These are phyloP conservation scores for Bombus vancouverensis DNA, from an alignment of 1,140 invertebrate species.

Conservation along the genomic window DNA sequence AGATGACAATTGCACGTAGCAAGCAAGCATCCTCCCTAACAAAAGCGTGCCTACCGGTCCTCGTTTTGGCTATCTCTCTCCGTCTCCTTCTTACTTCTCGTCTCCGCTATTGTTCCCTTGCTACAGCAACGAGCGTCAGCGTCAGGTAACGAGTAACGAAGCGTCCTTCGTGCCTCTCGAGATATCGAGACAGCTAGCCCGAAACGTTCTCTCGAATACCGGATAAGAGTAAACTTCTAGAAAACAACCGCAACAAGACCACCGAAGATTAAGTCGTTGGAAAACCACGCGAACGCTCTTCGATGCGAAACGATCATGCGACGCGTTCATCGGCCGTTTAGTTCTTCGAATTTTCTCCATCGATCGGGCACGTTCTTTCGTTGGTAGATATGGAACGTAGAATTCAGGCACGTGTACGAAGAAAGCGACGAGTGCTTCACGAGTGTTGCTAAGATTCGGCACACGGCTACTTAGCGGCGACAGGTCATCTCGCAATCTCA, in stretches of 20 bases:
- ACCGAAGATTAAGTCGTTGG: constrained; percentile 17
- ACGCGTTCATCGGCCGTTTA: background rate
- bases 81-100: constrained; percentile 36
- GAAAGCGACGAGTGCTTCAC: too few species aligned
- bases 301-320: background rate
- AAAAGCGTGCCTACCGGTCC: constrained; percentile 69
- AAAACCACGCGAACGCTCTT: constrained; percentile 9
- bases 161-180: constrained; percentile 50
- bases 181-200: constrained; percentile 48
- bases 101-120: constrained; percentile 61
- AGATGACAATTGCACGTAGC: constrained; percentile 75
- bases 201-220: constrained; percentile 19
- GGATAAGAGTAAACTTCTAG: background rate
- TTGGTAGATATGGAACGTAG: too few species aligned
- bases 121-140: constrained; percentile 52
- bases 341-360: background rate
- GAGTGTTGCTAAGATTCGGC: background rate
- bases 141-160: constrained; percentile 70
- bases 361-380: background rate
- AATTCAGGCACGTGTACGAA: too few species aligned
- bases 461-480: background rate
- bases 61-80: constrained; percentile 49
- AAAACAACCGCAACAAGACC: background rate
- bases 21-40: constrained; percentile 71
- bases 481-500: background rate